Percentiles rank a stretch among this genome's conserved stretches.
Evolutionary conservation across 2,888 invertebrate species (phyloP).

Genomic region (Cheilosia impressa): DNA sequence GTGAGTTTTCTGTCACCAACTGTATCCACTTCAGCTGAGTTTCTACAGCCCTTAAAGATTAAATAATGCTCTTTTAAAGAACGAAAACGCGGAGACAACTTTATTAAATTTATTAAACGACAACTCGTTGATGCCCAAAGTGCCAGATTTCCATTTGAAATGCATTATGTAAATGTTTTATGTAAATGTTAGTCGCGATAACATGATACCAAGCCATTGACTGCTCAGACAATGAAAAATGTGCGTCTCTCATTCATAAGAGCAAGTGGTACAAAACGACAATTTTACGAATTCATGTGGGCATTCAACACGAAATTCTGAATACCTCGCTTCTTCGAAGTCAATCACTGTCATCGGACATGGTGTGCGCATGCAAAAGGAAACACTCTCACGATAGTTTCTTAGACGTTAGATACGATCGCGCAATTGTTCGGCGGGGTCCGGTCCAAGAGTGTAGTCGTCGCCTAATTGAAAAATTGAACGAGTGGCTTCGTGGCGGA

Average conservation of each 20-base stretch:
- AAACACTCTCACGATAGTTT: constrained; percentile 32
- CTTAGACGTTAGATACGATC: constrained; percentile 53
- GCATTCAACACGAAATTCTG: constrained; percentile 40
- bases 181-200: constrained; percentile 51
- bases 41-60: background rate
- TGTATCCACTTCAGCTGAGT: no score
- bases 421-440: constrained; percentile 39
- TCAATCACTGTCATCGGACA: constrained; percentile 58
- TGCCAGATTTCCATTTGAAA: constrained; percentile 54
- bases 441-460: constrained; percentile 1
- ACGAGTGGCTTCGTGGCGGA: constrained; percentile 34
- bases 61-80: constrained; percentile 8
- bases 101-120: constrained; percentile 4
- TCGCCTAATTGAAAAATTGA: constrained; percentile 66
- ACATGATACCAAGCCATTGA: constrained; percentile 45
- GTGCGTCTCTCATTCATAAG: constrained; percentile 60
- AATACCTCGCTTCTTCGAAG: constrained; percentile 43
- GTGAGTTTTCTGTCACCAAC: no score
- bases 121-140: constrained; percentile 26
- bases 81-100: background rate
- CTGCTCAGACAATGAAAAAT: constrained; percentile 54
- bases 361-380: constrained; percentile 1
- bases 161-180: constrained; percentile 45
- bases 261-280: constrained; percentile 12
- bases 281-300: constrained; percentile 60